phyloP scores from a whole-genome alignment of 2,113 vertebrate genomes.

The Dicrurus megarhynchus region DNA sequence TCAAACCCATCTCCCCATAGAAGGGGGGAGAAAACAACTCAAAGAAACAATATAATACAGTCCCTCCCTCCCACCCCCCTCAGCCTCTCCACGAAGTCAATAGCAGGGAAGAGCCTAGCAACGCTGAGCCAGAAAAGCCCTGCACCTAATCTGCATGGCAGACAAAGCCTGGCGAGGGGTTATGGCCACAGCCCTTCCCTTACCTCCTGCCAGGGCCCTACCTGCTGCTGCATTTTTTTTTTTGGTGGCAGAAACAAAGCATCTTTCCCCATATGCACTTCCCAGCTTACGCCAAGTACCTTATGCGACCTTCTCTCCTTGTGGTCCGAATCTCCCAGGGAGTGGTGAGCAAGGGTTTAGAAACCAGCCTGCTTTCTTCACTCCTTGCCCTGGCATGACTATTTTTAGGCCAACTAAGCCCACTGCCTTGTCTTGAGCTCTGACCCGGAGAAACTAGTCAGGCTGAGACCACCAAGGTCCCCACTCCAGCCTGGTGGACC shows the following conservation, averaged over 20 bases:
- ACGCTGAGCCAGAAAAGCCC: constrained; percentile 49
- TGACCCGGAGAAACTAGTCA: not conserved
- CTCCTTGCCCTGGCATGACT: not conserved
- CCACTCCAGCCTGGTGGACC: not conserved
- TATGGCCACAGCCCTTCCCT: constrained; percentile 17
- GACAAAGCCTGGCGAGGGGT: constrained; percentile 59
- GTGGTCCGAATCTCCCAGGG: not conserved
- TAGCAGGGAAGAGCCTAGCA: constrained; percentile 46
- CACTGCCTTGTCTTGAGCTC: not conserved
- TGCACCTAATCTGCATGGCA: constrained; percentile 68
- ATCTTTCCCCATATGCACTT: constrained; percentile 13
- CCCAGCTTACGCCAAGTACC: constrained; percentile 37
- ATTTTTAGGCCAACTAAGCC: not conserved
- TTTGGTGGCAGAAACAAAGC: constrained; percentile 1
- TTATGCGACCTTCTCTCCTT: constrained; percentile 48
- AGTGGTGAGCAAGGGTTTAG: not conserved
- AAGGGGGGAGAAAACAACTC: constrained; percentile 16
- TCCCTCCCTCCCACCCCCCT: not conserved
- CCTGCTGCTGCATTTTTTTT: constrained; percentile 7
- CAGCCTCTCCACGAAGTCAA: constrained; percentile 49
- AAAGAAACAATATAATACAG: constrained; percentile 31
- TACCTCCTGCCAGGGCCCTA: not conserved
- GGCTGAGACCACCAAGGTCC: not conserved
- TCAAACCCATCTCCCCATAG: constrained; percentile 61
- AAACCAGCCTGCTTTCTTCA: constrained; percentile 23